Conservation (phyloP, 2,113 vertebrate species). For the Eurystomus gularis region DNA sequence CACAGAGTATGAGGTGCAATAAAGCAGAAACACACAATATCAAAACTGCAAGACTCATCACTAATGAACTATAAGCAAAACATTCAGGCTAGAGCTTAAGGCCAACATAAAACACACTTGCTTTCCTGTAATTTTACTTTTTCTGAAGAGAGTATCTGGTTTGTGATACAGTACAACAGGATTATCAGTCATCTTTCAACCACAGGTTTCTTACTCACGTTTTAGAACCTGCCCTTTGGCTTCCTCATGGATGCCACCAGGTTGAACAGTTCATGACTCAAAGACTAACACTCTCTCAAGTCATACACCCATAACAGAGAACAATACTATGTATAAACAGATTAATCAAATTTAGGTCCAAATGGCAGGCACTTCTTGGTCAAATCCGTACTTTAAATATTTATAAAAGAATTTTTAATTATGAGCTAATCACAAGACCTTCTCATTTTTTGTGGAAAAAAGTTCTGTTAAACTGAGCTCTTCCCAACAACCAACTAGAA, state of each 20-base stretch:
- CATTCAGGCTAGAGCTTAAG: not conserved
- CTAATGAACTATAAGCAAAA: not conserved
- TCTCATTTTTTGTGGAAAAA: not conserved
- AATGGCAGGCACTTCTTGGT: not conserved
- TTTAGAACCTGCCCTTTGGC: not conserved
- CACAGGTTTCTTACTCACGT: not conserved
- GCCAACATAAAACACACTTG: not conserved
- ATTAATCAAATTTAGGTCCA: not conserved
- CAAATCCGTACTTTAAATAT: not conserved
- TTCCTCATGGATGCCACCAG: not conserved
- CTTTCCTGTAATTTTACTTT: not conserved
- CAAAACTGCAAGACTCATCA: not conserved
- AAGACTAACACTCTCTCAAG: not conserved
- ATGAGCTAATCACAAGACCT: not conserved
- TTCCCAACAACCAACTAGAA: not conserved
- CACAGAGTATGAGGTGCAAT: not conserved
- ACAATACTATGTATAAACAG: not conserved
- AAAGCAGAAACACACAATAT: not conserved
- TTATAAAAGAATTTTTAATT: not conserved
- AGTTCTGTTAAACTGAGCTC: not conserved
- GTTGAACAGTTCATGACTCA: not conserved
- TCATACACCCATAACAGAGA: accelerated
- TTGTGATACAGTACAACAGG: not conserved
- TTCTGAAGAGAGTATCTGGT: not conserved
- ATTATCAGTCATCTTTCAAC: not conserved